These are phyloP conservation scores for Podargus strigoides DNA, from an alignment of 2,797 vertebrate species.

Conservation along the genomic window DNA sequence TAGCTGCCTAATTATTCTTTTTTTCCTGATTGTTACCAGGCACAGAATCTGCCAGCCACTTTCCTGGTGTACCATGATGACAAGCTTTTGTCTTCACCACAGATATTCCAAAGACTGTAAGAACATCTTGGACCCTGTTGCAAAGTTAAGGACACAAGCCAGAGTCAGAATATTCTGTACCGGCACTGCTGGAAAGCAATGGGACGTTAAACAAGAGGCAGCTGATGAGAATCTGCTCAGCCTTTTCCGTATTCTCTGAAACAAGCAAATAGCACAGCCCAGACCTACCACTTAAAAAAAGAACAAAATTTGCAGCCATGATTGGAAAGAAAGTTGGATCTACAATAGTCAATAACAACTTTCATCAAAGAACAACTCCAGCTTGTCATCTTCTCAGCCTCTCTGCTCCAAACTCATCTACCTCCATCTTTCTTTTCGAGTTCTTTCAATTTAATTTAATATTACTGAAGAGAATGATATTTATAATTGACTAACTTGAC, in stretches of 20 bases:
- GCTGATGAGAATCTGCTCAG: background rate
- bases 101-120: background rate
- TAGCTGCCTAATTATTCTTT: background rate
- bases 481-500: background rate
- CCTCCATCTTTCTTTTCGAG: background rate
- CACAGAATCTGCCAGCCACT: background rate
- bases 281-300: background rate
- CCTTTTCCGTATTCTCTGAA: background rate
- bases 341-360: constrained; percentile 7
- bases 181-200: background rate
- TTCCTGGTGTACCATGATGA: background rate
- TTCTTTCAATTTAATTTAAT: background rate
- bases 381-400: background rate
- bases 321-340: constrained; percentile 32
- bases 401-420: background rate
- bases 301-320: background rate
- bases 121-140: background rate
- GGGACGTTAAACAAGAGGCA: background rate
- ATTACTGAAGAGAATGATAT: background rate
- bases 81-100: background rate
- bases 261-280: background rate
- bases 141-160: background rate
- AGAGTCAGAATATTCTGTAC: background rate
- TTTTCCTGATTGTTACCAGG: background rate
- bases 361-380: background rate